Evolutionary conservation across 64 coral and sea anemone species (phyloP).

Genomic region (Orbicella faveolata): DNA sequence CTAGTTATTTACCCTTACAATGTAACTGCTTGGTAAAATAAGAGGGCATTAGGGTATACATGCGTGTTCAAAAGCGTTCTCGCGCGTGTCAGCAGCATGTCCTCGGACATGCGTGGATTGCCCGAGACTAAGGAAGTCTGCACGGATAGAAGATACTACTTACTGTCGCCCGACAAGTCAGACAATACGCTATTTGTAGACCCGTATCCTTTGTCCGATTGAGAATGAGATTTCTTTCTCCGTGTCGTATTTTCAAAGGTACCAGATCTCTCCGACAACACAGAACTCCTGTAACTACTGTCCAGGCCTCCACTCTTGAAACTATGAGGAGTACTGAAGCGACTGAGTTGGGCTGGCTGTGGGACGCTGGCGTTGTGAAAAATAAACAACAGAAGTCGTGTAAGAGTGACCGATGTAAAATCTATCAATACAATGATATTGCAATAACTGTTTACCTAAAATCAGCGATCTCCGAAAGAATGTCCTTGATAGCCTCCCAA

Average conservation of each 20-base stretch:
- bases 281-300: neutral
- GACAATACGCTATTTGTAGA: constrained; percentile 80
- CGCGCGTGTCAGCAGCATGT: no score
- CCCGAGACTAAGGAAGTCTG: no score
- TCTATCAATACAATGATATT: no score
- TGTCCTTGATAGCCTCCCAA: constrained; percentile 64
- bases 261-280: constrained; percentile 29
- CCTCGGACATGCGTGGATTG: no score
- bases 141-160: neutral
- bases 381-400: neutral
- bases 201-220: constrained; percentile 88
- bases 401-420: no score
- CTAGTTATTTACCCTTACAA: no score
- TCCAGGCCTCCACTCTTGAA: neutral
- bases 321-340: constrained; percentile 50
- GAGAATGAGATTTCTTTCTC: constrained; percentile 67
- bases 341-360: constrained; percentile 12
- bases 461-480: constrained; percentile 72
- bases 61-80: no score
- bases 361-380: neutral
- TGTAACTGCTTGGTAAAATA: no score
- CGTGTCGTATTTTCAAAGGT: constrained; percentile 42
- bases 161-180: constrained; percentile 51
- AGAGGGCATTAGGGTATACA: no score
- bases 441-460: constrained; percentile 32